Evolutionary conservation across 2,797 vertebrate species (phyloP), one percentile per base, ranked within the genome.

Genomic region (Phoxinus dragarum): DNA sequence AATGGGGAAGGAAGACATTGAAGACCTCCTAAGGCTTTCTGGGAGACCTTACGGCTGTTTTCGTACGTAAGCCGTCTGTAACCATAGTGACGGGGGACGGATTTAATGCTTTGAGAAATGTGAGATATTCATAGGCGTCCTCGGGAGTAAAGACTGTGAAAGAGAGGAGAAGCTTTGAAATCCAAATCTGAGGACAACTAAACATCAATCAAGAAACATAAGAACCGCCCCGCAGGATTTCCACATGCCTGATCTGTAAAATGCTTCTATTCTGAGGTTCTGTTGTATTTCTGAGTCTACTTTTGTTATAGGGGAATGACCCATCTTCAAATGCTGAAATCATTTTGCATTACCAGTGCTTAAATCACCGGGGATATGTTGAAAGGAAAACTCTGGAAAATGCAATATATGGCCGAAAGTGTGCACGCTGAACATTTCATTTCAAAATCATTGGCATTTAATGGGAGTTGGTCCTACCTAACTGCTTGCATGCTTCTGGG

Each of bases 21-120:
- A 67, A 72, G 84, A 52, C 74, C 86, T 85, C 80, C 76, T 74
- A 64, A 78, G 72, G 81, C 67, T 88, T 84, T 86, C 86, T 82
- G 83, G 59, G 77, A 87, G 49, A 85, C 61, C 68, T 78, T 42
- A 34, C 1, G 47, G 64, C 82, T 76, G 66, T 64, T 79, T 78
- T 38, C 3, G 27, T 54, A 69, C 9, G n/a, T 74, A 92, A 89
- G 75, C 84, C 85, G 47, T 49, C 83, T 87, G 90, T 88, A 89
- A 91, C 91, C 89, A 92, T 92, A 91, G 90, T 47, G 77, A 76
- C 89, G 42, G 82, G 47, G 78, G 75, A 86, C 56, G 71, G 78
- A 78, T 80, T 84, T 82, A 82, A 74, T 77, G 71, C 61, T 82
- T 76, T 36, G 59, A 66, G 66, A 81, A 73, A 84, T 69, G 76